Conservation (phyloP, 1,140 invertebrate species). For the Philotrypesis tridentata region DNA sequence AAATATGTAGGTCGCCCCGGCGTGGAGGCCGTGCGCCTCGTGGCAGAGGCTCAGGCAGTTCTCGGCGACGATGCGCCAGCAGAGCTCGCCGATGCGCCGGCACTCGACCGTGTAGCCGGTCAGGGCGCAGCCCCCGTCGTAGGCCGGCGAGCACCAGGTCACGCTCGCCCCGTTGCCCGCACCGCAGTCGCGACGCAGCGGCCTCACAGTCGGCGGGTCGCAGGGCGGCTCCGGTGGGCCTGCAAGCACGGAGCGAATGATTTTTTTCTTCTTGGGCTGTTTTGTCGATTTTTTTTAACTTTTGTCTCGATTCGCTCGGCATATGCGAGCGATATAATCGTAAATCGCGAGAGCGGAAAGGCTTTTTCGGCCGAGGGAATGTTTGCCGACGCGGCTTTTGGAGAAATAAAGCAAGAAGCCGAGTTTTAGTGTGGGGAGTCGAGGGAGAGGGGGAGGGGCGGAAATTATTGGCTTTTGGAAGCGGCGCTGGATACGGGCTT, state of each 20-base stretch:
- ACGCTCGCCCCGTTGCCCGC: conserved; percentile 75
- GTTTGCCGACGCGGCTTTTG: no score
- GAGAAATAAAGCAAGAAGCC: background rate
- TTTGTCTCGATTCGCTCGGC: no score
- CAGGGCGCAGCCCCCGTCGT: conserved; percentile 89
- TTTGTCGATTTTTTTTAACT: no score
- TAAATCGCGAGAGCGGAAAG: no score
- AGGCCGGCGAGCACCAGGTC: conserved; percentile 87
- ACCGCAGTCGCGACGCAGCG: conserved; percentile 52
- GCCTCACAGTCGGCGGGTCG: conserved; percentile 78
- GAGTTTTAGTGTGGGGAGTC: background rate
- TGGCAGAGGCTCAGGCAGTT: conserved; percentile 80
- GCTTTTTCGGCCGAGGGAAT: no score
- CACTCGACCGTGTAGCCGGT: conserved; percentile 89
- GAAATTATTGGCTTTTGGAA: conserved; percentile 11
- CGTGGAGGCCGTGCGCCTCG: conserved; percentile 72
- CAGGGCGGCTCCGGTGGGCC: conserved; percentile 84
- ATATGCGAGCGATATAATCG: no score
- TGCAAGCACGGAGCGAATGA: conserved; percentile 59
- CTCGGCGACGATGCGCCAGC: conserved; percentile 77
- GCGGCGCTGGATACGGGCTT: background rate
- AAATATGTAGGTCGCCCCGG: conserved; percentile 80
- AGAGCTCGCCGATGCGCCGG: conserved; percentile 73
- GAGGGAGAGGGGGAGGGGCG: background rate
- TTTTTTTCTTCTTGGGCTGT: conserved; percentile 2